A percentile compares a stretch with the other conserved stretches of the same genome.
Evolutionary conservation across 2,888 invertebrate species (phyloP).

Genomic region (Hecatera dysodea): DNA sequence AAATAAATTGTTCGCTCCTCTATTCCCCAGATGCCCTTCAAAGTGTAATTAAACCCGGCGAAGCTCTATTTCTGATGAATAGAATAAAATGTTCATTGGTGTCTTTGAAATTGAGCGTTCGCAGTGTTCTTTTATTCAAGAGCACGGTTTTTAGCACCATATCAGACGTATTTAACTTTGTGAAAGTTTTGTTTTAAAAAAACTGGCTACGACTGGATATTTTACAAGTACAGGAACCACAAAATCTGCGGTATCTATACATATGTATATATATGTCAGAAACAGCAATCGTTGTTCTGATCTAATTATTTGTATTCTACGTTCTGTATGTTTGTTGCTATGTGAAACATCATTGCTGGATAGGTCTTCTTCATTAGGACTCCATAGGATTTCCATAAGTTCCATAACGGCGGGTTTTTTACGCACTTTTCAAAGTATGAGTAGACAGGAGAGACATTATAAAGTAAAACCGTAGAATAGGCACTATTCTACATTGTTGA

Average conservation of each 20-base stretch:
- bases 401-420: neutral
- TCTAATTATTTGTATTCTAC: neutral
- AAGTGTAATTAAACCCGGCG: constrained; percentile 41
- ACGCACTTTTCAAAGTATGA: neutral
- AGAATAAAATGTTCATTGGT: constrained; percentile 38
- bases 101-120: constrained; percentile 8
- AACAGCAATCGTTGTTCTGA: constrained; percentile 6
- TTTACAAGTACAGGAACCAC: neutral
- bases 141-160: neutral
- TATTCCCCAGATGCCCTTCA: constrained; percentile 49
- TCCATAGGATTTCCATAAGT: neutral
- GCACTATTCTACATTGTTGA: neutral
- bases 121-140: neutral
- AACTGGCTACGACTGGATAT: neutral
- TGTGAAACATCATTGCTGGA: neutral
- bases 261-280: neutral
- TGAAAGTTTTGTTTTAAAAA: neutral
- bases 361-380: neutral
- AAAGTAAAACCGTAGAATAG: neutral
- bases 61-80: constrained; percentile 42
- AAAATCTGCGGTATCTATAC: neutral
- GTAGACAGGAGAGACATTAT: neutral
- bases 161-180: neutral
- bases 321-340: neutral
- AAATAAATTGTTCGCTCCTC: constrained; percentile 36